Conservation (phyloP, 2,113 vertebrate species). For the Ictalurus furcatus region DNA sequence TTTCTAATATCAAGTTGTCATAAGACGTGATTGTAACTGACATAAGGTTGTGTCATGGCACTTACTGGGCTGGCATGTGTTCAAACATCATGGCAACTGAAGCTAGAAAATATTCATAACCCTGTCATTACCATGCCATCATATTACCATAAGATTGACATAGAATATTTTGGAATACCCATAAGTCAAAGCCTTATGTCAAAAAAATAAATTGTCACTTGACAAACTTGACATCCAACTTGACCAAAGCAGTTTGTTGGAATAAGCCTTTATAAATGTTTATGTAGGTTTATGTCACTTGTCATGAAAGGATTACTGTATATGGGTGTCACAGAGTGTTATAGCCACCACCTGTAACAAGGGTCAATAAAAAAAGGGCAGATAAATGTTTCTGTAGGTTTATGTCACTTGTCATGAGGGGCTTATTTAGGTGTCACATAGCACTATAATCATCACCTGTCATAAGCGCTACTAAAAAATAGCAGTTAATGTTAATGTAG, state of each 20-base stretch:
- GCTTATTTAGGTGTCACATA: neutral
- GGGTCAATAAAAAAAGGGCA: neutral
- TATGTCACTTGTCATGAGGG: neutral
- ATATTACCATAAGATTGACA: neutral
- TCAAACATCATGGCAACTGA: neutral
- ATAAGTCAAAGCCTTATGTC: neutral
- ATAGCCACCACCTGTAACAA: neutral
- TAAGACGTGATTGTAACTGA: neutral
- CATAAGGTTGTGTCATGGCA: neutral
- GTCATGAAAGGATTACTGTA: neutral
- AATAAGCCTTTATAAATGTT: neutral
- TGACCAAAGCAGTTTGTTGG: neutral
- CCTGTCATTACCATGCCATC: neutral
- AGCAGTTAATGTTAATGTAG: neutral
- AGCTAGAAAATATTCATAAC: neutral
- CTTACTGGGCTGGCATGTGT: neutral
- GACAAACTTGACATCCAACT: neutral
- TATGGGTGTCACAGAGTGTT: neutral
- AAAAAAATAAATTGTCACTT: too few relatives aligned
- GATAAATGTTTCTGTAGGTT: neutral
- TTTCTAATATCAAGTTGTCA: neutral
- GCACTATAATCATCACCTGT: neutral
- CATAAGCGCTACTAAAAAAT: neutral
- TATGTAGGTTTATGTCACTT: neutral
- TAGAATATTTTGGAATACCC: neutral